Evolutionary conservation across 2,113 vertebrate species (phyloP).

Genomic region (Gallinago undulata): DNA sequence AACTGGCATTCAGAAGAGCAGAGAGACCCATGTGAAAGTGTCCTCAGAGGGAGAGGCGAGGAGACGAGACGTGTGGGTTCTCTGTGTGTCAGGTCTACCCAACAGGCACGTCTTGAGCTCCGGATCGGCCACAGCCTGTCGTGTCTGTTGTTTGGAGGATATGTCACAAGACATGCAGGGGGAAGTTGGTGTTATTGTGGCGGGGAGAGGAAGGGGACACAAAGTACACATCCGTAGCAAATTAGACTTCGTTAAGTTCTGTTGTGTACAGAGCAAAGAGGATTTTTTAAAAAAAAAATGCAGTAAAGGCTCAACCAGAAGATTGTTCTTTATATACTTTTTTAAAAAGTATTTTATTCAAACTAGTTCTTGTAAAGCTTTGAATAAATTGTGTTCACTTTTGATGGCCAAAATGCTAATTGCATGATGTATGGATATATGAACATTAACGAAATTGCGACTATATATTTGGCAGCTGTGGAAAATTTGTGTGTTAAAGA

Average conservation of each 20-base stretch:
- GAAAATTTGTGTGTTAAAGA: not conserved
- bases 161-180: conserved; percentile 30
- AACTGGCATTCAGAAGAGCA: not conserved
- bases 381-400: not conserved
- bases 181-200: conserved; percentile 44
- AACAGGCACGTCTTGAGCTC: not conserved
- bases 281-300: not conserved
- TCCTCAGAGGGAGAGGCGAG: not conserved
- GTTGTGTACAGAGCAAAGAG: not conserved
- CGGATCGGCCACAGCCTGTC: not conserved
- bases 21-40: not conserved
- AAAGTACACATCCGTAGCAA: not conserved
- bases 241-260: not conserved
- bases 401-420: not conserved
- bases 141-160: not conserved
- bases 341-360: not conserved
- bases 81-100: fast-evolving
- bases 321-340: not conserved
- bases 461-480: not conserved
- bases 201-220: conserved; percentile 1
- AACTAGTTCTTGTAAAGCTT: not conserved
- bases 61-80: not conserved
- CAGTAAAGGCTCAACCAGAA: not conserved
- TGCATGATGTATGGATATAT: not conserved
- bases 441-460: not conserved